Conservation (phyloP, 2,797 vertebrate species). For the Poecilia velifera region DNA sequence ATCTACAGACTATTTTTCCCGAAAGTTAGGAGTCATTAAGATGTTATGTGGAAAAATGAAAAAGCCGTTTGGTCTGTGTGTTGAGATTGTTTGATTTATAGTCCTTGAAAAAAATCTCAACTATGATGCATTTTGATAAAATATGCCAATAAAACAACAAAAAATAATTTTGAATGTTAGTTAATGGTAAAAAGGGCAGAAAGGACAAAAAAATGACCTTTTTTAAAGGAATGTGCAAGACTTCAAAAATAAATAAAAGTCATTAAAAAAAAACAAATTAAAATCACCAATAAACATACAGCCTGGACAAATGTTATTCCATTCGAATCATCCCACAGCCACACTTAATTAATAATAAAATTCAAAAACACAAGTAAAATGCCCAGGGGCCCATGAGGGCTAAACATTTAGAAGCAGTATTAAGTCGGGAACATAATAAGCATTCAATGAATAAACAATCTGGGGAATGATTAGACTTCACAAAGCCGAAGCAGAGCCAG, state of each 20-base stretch:
- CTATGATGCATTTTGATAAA: background rate
- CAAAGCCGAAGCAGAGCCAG: conserved; percentile 6
- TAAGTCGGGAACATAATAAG: background rate
- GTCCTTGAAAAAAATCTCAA: background rate
- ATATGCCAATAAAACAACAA: background rate
- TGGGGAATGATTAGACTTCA: conserved; percentile 19
- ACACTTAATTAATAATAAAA: background rate
- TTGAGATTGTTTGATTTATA: background rate
- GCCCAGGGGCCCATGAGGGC: background rate
- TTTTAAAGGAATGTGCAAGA: background rate
- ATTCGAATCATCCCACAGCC: background rate
- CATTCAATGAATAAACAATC: background rate
- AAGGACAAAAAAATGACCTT: background rate
- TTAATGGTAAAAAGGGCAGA: background rate
- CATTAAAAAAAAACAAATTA: background rate
- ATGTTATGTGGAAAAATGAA: background rate
- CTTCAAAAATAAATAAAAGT: background rate
- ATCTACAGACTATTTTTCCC: background rate
- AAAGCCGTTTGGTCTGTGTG: background rate
- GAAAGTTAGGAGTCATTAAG: background rate
- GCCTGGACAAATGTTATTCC: background rate
- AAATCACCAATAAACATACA: background rate
- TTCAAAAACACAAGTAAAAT: background rate
- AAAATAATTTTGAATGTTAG: background rate
- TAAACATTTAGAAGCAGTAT: background rate